Evolutionary conservation across 2,888 invertebrate genomes (phyloP).

Genomic region (Macaria notata): DNA sequence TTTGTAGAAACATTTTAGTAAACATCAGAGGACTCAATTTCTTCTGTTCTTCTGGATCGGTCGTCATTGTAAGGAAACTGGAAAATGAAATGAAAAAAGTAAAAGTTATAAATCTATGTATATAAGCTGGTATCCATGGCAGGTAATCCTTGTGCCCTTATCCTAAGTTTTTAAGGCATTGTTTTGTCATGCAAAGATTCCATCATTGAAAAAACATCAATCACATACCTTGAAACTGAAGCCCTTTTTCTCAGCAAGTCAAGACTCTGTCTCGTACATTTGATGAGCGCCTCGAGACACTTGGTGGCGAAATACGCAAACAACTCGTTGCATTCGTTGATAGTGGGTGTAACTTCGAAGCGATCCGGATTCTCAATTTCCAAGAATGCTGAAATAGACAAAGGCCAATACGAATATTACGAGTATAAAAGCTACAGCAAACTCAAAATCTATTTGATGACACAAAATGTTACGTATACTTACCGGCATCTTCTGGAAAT

Average conservation of each 20-base stretch:
- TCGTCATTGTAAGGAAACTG: constrained; percentile 76
- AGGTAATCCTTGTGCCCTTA: no score
- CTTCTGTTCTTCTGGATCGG: constrained; percentile 69
- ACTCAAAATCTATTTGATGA: no score
- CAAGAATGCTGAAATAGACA: constrained; percentile 76
- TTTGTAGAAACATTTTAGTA: constrained; percentile 84
- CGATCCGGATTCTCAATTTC: constrained; percentile 84
- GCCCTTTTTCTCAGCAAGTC: constrained; percentile 86
- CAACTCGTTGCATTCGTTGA: constrained; percentile 90
- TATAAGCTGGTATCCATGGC: no score
- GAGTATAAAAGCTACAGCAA: no score
- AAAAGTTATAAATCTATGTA: no score
- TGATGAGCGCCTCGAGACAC: constrained; percentile 87
- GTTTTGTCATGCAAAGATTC: no score
- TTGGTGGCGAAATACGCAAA: constrained; percentile 91
- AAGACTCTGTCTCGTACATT: constrained; percentile 87
- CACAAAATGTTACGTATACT: neutral
- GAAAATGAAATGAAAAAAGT: neutral
- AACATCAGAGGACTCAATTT: constrained; percentile 81
- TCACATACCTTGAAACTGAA: constrained; percentile 66
- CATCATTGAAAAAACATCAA: no score
- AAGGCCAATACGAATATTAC: no score
- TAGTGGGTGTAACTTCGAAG: constrained; percentile 82
- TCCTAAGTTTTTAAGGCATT: no score
- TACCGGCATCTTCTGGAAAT: constrained; percentile 82